Evolutionary conservation across 1,140 invertebrate species (phyloP), one percentile per base, ranked within the genome.

Genomic region (Drosophila sp.): DNA sequence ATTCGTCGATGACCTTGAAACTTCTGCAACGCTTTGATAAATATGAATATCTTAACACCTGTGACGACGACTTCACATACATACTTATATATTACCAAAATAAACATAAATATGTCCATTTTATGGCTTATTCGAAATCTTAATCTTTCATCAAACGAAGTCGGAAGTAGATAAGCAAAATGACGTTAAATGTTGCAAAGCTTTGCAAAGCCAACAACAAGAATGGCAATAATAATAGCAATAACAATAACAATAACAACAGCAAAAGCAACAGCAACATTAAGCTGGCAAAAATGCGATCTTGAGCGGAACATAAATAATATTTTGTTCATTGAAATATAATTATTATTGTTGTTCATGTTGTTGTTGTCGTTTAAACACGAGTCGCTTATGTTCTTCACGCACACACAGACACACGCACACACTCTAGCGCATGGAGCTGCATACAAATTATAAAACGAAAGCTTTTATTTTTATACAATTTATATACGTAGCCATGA

Each of bases 401-500:
- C 83, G 53, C 78, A 77, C 59, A 78, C 6, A 71, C 13, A 65
- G 0, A 72, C 32, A 65, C 38, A 53, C 6, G 63, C 18, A 43
- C 36, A 64, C 27, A 57, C 63, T 59, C 48, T 62, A 67, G 69
- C 83, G 67, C 76, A 84, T 78, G 56, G 80, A 87, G 79, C 78
- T 87, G 82, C 82, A 89, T 89, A 89, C 86, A 89, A 89, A 80
- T 80, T 89, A 81, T 84, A 90, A 76, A 80, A 74, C 77, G 59
- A 78, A 89, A 91, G 89, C 89, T 91, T 91, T 86, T 90, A 69
- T 87, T 75, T 86, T 81, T 81, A 66, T 84, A 83, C 73, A 65
- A 73, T 76, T 82, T 72, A 87, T 82, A 83, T 89, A 74, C 72
- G 83, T 80, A 91, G 90, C 90, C 90, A 80, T 91, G 90, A 91